Base-by-base conservation (phyloP, 2,888 invertebrate species). In the Oxycera nigricornis region DNA sequence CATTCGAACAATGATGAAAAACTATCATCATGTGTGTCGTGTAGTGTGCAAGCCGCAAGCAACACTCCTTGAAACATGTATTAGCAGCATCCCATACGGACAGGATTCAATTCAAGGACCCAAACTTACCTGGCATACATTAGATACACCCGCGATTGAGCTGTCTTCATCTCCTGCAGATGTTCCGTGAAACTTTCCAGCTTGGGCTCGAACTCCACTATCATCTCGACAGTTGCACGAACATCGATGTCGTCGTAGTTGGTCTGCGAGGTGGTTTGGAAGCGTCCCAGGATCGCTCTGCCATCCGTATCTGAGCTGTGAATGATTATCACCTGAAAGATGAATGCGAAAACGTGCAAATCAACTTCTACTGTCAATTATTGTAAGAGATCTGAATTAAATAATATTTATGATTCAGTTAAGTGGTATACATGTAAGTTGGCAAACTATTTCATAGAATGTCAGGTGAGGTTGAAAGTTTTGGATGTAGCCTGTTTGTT, bases 221-320 rank as follows among this genome's bases (percentile, higher is more conserved):
- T 94, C 80, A 94, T 91, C 82, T 97, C 97, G 65, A 97, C 94
- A 87, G 94, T 89, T 61, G 97, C 96, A 88, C 96, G 95, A 74
- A 96, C 94, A 84, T 96, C 96, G 14, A 94, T 92, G 81, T 95
- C 94, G 82, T 97, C 97, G 83, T 96, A 94, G 78, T 94, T 89
- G 81, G 92, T 95, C 86, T 96, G 95, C 0, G 96, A 96, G 67
- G 95, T 93, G 14, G 95, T 96, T 86, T 97, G 97, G 84, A 98
- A 97, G 77, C 96, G 89, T 77, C 96, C 96, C 73, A 97, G 89
- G 76, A 97, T 90, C 30, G 96, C 95, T 79, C 97, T 88, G 2
- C 98, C 98, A 84, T 98, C 97, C 14, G 97, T 96, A 85, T 97
- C 97, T 35, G 96, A 96, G 82, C 96, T 95, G 86, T 97, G 96